Conservation (phyloP, 2,113 vertebrate species). For the Zosterops japonicus region DNA sequence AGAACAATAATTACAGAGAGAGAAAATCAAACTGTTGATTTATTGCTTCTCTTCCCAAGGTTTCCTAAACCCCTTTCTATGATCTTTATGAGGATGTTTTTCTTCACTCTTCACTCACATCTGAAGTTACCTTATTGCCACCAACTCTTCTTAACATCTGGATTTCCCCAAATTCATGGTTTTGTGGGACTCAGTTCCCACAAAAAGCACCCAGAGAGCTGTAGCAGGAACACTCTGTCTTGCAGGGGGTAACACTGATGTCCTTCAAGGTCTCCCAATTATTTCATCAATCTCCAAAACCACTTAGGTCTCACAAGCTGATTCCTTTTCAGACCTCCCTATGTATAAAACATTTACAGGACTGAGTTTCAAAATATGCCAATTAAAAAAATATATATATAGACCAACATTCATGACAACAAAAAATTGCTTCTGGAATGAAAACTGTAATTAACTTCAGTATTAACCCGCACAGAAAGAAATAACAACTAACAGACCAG, state of each 20-base stretch:
- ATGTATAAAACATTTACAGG: background rate
- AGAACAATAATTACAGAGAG: background rate
- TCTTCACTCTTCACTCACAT: background rate
- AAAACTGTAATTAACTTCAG: background rate
- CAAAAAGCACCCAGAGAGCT: background rate
- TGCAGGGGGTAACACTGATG: too few species aligned
- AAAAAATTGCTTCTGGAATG: background rate
- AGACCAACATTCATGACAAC: background rate
- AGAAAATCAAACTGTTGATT: background rate
- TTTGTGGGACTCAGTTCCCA: background rate
- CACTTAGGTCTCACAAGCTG: background rate
- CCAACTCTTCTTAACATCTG: background rate
- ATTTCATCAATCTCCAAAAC: background rate
- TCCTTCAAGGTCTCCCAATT: background rate
- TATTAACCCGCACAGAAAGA: background rate
- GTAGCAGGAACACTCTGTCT: background rate
- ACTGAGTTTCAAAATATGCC: accelerated
- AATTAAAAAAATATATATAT: background rate
- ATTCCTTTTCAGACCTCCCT: background rate
- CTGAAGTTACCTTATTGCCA: background rate
- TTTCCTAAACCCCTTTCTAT: background rate
- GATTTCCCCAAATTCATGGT: background rate
- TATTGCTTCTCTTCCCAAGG: background rate
- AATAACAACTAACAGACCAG: background rate
- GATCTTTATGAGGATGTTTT: background rate